phyloP scores from a whole-genome alignment of 2,888 invertebrate genomes.

The Sphaerophoria rueppellii region DNA sequence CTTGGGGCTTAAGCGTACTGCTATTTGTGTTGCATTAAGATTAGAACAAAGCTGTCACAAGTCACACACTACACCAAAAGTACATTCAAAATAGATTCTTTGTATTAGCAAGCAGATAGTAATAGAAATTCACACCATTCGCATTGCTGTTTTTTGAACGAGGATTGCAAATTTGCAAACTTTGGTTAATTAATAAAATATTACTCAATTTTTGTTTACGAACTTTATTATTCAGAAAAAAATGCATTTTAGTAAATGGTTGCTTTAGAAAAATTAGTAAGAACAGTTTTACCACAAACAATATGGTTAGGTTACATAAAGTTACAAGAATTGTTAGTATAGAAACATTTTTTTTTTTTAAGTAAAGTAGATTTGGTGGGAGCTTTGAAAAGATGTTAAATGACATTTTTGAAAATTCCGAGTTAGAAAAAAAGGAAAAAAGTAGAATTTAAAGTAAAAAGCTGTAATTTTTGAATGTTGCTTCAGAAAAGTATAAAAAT shows the following conservation, averaged over 20 bases:
- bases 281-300: not conserved
- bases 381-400: not conserved
- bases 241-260: conserved; percentile 6
- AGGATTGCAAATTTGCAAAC: conserved; percentile 41
- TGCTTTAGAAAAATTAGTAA: conserved; percentile 13
- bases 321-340: not conserved
- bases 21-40: conserved; percentile 11
- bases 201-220: conserved; percentile 12
- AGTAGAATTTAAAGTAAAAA: too few species aligned
- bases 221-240: not conserved
- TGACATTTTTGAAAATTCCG: not conserved
- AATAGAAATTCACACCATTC: conserved; percentile 67
- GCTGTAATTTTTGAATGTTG: too few species aligned
- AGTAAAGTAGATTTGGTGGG: not conserved
- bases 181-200: conserved; percentile 45
- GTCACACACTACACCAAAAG: conserved; percentile 57
- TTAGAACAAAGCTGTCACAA: conserved; percentile 67
- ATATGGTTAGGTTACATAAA: conserved; percentile 1
- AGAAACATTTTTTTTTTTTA: too few species aligned
- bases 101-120: conserved; percentile 65
- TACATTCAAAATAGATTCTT: not conserved
- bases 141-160: conserved; percentile 41
- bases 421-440: too few species aligned
- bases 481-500: too few species aligned
- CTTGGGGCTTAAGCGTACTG: conserved; percentile 46